Conservation (phyloP, 2,888 invertebrate genomes). For the Tortricodes alternella region DNA sequence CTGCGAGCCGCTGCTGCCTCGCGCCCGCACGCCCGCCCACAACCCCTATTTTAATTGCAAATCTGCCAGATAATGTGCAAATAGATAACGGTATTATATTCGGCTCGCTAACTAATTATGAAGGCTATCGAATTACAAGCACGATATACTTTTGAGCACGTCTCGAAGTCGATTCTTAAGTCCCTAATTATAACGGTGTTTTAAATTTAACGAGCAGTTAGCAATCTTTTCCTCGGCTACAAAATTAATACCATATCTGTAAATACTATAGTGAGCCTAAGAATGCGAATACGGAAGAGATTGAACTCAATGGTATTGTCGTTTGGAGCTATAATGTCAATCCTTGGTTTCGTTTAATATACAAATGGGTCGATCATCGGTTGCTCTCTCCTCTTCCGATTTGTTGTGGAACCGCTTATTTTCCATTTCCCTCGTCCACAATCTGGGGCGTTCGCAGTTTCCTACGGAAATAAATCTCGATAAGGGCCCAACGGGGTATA, state of each 20-base stretch:
- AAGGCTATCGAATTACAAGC: constrained; percentile 63
- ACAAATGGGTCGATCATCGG: constrained; percentile 54
- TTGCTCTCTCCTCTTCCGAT: constrained; percentile 49
- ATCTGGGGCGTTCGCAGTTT: constrained; percentile 49
- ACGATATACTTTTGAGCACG: constrained; percentile 43
- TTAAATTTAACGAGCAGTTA: constrained; percentile 20
- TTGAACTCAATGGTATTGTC: constrained; percentile 17
- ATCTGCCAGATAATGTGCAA: constrained; percentile 82
- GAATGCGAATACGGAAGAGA: background rate
- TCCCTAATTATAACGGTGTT: constrained; percentile 8
- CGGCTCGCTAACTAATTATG: constrained; percentile 76
- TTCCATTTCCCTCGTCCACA: constrained; percentile 54
- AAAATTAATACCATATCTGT: too few species aligned
- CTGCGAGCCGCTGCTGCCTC: constrained; percentile 40
- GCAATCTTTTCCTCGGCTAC: constrained; percentile 3
- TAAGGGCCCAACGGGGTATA: constrained; percentile 42
- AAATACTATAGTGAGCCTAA: too few species aligned
- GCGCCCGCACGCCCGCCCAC: constrained; percentile 44
- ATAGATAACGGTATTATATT: constrained; percentile 81
- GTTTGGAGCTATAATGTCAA: constrained; percentile 42
- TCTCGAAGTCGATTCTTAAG: constrained; percentile 32
- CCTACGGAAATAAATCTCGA: constrained; percentile 41
- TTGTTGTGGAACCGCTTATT: constrained; percentile 55
- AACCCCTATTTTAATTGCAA: constrained; percentile 82
- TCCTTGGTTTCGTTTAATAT: constrained; percentile 50